phyloP scores from a whole-genome alignment of 2,797 vertebrate genomes.

The Rhinoraja longicauda region DNA sequence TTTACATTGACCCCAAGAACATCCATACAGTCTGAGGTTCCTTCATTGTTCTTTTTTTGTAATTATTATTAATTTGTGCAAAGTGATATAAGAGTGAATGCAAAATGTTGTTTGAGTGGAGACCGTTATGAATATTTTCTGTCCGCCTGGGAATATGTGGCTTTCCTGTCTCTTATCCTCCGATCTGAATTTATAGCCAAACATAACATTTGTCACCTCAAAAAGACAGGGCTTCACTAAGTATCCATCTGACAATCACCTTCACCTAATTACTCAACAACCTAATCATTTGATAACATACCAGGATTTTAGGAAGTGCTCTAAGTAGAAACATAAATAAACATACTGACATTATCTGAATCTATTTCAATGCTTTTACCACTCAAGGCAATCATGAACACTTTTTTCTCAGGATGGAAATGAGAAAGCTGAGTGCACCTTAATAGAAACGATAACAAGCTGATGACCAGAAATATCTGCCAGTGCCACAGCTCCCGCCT shows the following conservation, averaged over 20 bases:
- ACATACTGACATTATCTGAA: neutral
- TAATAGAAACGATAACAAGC: neutral
- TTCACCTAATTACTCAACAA: neutral
- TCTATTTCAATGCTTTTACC: neutral
- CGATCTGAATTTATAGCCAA: neutral
- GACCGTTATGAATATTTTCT: neutral
- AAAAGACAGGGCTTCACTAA: neutral
- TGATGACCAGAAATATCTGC: neutral
- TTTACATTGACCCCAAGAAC: neutral
- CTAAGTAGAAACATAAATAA: slow-evolving; percentile 11
- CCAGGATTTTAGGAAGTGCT: neutral
- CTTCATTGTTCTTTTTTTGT: neutral
- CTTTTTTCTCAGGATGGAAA: neutral
- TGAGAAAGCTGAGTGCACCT: neutral
- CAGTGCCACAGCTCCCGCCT: neutral
- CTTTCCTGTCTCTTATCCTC: neutral
- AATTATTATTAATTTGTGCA: neutral
- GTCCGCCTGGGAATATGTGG: neutral
- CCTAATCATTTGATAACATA: neutral
- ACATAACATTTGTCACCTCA: neutral
- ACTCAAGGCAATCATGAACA: neutral
- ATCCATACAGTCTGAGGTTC: neutral
- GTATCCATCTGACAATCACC: slow-evolving; percentile 8
- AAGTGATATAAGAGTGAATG: neutral
- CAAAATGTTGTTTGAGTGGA: neutral